Percentiles rank a stretch among this genome's conserved stretches.
Evolutionary conservation across 2,888 invertebrate genomes (phyloP).

Genomic region (Strigamia maritima): DNA sequence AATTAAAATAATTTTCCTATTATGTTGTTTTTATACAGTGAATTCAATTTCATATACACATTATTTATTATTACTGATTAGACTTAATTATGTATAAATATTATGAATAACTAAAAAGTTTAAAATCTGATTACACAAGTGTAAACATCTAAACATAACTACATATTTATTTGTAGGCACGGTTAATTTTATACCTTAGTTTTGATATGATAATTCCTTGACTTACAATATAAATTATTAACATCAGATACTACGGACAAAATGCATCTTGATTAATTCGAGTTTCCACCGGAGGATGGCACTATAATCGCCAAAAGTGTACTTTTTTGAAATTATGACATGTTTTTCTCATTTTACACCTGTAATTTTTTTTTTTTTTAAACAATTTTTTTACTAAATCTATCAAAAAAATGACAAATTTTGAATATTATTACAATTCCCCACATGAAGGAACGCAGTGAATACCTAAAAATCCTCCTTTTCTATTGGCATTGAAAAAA

Average conservation of each 20-base stretch:
- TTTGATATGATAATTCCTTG: slow-evolving; percentile 3
- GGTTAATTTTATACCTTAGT: slow-evolving; percentile 15
- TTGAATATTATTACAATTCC: not conserved
- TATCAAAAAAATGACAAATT: no score
- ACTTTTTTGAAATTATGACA: no score
- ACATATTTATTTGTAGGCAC: not conserved
- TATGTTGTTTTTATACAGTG: not conserved
- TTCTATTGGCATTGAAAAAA: not conserved
- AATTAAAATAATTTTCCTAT: not conserved
- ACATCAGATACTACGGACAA: not conserved
- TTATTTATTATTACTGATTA: not conserved
- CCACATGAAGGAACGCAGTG: not conserved
- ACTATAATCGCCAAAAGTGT: not conserved
- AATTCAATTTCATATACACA: not conserved
- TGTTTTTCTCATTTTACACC: no score
- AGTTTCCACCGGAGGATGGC: slow-evolving; percentile 5
- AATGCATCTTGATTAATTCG: not conserved
- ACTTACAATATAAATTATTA: not conserved
- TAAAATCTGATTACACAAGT: not conserved
- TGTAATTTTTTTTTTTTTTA: not conserved
- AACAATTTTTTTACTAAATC: not conserved
- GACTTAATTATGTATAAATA: not conserved
- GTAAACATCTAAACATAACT: not conserved
- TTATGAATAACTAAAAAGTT: not conserved
- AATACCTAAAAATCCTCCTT: not conserved